Evolutionary conservation across 1,140 invertebrate species (phyloP), one percentile per base, ranked within the genome.

Genomic region (Ostrea denselamellosa): DNA sequence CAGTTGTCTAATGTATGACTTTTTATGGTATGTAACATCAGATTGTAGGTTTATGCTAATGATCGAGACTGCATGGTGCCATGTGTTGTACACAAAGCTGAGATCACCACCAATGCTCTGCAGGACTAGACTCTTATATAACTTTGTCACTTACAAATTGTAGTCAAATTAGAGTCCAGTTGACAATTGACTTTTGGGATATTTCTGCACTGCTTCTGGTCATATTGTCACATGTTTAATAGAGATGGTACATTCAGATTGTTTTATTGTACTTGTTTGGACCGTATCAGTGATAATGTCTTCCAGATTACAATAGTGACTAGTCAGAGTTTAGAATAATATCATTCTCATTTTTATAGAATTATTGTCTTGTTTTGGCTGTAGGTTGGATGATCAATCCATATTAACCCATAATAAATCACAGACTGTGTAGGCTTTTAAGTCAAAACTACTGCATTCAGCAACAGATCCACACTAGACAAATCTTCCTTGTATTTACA

Each of bases 181-280:
- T 77, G 68, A 77, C 68, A 77, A 77, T 77, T 77, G 68, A 28
- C 68, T 44, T 77, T 12, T 77, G 68, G 68, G 28, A 77, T 44
- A 34, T 77, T 25, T 25, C 65, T 71, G n/a, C 25, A 25, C 4
- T 71, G n/a, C 25, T 68, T 68, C 65, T 71, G 68, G 25, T 71
- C 56, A 62, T 62, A n/a, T 19, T 62, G 17, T 62, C 17, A 17
- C 56, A 19, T 62, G 34, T 62, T n/a, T 62, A 62, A 62, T 19
- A 56, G 54, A 0, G 56, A 62, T 17, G 56, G n/a, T 19, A n/a
- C 12, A 34, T 25, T 3, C 68, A 34, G 28, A 77, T 77, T 77
- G 68, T 77, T 77, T 77, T 34, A 71, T 71, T 34, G 14, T 77
- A 8, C 68, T 77, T 77, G 9, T 44, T 77, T 62, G 17, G 56